Conservation (phyloP, 2,113 vertebrate genomes). For the Chaetodon auriga region DNA sequence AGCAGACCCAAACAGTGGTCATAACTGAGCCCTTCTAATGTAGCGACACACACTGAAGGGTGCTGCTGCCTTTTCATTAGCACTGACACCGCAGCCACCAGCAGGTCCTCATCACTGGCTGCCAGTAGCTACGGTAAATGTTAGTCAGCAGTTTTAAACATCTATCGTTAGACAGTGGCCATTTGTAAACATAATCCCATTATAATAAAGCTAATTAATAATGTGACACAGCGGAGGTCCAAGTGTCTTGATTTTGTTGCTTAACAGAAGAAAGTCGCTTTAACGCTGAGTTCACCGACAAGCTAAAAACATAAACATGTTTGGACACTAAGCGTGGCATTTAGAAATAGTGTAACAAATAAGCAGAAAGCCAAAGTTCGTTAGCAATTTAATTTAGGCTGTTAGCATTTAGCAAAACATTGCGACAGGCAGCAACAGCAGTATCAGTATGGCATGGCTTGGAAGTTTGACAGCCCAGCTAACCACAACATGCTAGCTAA, state of each 20-base stretch:
- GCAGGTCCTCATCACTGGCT: neutral
- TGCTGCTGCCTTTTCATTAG: neutral
- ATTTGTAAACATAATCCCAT: neutral
- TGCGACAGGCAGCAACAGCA: neutral
- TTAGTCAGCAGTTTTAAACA: neutral
- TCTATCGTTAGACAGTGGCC: neutral
- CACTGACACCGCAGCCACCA: neutral
- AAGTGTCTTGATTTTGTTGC: neutral
- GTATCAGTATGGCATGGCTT: neutral
- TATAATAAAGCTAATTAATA: neutral
- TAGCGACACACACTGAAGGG: neutral
- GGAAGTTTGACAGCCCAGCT: slow-evolving; percentile 43
- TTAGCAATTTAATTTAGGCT: neutral
- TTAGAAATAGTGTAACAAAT: neutral
- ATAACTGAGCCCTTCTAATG: neutral
- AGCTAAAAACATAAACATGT: neutral
- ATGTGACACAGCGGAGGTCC: neutral
- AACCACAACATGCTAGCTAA: slow-evolving; percentile 43
- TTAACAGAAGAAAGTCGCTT: neutral
- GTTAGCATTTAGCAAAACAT: slow-evolving; percentile 5
- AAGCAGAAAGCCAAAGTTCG: neutral
- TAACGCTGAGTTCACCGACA: neutral
- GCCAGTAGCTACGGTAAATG: neutral
- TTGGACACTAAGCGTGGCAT: too few relatives aligned
- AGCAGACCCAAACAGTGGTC: neutral